These are phyloP conservation scores for Vombatus ursinus DNA, from an alignment of 2,113 vertebrate genomes.

Conservation along the genomic window DNA sequence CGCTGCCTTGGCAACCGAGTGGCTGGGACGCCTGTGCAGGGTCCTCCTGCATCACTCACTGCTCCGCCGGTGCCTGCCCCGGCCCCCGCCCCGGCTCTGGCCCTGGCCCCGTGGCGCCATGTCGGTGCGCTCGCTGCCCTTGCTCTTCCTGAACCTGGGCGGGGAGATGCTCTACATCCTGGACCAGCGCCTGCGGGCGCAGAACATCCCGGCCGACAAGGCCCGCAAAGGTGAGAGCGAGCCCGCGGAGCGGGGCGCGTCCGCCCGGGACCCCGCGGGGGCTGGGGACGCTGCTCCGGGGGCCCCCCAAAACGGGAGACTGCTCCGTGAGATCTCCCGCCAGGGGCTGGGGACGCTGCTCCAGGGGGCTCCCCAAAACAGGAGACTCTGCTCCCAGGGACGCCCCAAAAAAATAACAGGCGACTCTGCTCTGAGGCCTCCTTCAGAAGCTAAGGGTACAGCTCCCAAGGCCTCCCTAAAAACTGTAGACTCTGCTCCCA, in stretches of 20 bases:
- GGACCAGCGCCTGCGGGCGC: constrained; percentile 94
- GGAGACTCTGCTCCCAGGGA: neutral
- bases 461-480: no score
- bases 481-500: no score
- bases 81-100: neutral
- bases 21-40: neutral
- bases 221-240: constrained; percentile 93
- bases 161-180: constrained; percentile 98
- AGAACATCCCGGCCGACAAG: constrained; percentile 95
- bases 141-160: constrained; percentile 96
- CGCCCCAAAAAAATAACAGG: no score
- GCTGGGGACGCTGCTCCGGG: no score
- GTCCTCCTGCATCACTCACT: constrained; percentile 6
- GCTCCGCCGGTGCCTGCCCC: constrained; percentile 63
- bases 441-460: no score
- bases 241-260: neutral
- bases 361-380: neutral
- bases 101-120: constrained; percentile 74
- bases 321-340: no score
- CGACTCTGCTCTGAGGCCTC: neutral
- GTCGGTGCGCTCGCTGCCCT: constrained; percentile 91
- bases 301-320: no score
- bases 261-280: neutral
- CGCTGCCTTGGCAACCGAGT: constrained; percentile 65
- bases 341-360: neutral